Percentiles rank a stretch among this genome's conserved stretches.
phyloP scores from a whole-genome alignment of 2,888 invertebrate species.

The Perithous albicinctus region DNA sequence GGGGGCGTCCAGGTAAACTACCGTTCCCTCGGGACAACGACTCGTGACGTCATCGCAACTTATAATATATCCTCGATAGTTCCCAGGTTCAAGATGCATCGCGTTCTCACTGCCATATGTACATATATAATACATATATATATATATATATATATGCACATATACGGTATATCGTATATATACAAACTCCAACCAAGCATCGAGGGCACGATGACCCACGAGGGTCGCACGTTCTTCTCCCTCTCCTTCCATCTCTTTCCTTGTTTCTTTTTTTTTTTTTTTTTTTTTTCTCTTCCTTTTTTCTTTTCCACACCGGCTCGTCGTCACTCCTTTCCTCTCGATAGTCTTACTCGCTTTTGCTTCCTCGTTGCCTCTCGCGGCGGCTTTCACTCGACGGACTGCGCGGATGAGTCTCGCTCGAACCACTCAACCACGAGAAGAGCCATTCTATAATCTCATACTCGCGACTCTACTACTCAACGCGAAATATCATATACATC shows the following conservation, averaged over 20 bases:
- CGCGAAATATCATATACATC: neutral
- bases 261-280: neutral
- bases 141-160: constrained; percentile 9
- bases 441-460: constrained; percentile 19
- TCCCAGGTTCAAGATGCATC: constrained; percentile 28
- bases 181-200: neutral
- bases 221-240: constrained; percentile 23
- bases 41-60: constrained; percentile 46
- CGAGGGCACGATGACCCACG: constrained; percentile 34
- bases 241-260: neutral
- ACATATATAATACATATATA: constrained; percentile 14
- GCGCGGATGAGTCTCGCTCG: constrained; percentile 30
- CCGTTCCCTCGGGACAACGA: constrained; percentile 49
- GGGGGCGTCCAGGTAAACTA: constrained; percentile 46
- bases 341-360: neutral
- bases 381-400: constrained; percentile 30
- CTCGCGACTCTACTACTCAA: neutral
- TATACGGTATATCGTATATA: neutral
- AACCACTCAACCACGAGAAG: constrained; percentile 22
- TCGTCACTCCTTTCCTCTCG: constrained; percentile 30
- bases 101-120: neutral
- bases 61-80: constrained; percentile 26
- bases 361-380: constrained; percentile 20
- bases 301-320: constrained; percentile 3
- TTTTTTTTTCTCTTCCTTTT: neutral